These are phyloP conservation scores for Labrus mixtus DNA, from an alignment of 2,113 vertebrate species.

Conservation along the genomic window DNA sequence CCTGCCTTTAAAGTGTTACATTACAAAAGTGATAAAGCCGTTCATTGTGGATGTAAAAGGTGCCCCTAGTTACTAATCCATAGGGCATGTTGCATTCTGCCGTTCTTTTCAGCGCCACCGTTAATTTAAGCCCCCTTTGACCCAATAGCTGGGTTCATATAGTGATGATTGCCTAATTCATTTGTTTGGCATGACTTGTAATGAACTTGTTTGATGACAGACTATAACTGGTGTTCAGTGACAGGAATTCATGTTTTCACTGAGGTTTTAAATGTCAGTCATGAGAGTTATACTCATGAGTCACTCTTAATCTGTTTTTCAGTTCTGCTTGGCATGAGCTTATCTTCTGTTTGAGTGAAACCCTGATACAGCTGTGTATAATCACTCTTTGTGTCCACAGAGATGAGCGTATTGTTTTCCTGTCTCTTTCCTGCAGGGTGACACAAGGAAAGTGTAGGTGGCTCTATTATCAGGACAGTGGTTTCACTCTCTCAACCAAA, in stretches of 20 bases:
- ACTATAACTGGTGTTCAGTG: not conserved
- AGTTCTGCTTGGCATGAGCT: slow-evolving; percentile 14
- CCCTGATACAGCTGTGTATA: slow-evolving; percentile 10
- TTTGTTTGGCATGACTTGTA: not conserved
- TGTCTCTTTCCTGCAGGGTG: slow-evolving; percentile 46
- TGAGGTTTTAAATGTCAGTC: slow-evolving; percentile 28
- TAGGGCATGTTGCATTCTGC: too few species aligned
- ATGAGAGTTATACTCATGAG: slow-evolving; percentile 29
- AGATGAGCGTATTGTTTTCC: slow-evolving; percentile 48
- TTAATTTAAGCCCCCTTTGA: too few species aligned
- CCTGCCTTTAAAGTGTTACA: too few species aligned
- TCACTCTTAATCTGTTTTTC: slow-evolving; percentile 38
- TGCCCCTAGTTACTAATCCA: too few species aligned
- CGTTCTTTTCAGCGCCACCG: too few species aligned
- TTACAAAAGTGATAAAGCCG: too few species aligned
- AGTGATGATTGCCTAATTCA: too few species aligned
- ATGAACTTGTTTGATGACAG: not conserved
- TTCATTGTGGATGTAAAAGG: too few species aligned
- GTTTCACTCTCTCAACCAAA: slow-evolving; percentile 27
- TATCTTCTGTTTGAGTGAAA: slow-evolving; percentile 60
- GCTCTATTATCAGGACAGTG: slow-evolving; percentile 35
- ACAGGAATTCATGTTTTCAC: not conserved
- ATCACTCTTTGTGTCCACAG: slow-evolving; percentile 37
- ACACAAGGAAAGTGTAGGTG: slow-evolving; percentile 36
- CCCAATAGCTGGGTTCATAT: too few species aligned